These are phyloP conservation scores for Cossypha caffra DNA, from an alignment of 2,797 vertebrate species.

Conservation along the genomic window DNA sequence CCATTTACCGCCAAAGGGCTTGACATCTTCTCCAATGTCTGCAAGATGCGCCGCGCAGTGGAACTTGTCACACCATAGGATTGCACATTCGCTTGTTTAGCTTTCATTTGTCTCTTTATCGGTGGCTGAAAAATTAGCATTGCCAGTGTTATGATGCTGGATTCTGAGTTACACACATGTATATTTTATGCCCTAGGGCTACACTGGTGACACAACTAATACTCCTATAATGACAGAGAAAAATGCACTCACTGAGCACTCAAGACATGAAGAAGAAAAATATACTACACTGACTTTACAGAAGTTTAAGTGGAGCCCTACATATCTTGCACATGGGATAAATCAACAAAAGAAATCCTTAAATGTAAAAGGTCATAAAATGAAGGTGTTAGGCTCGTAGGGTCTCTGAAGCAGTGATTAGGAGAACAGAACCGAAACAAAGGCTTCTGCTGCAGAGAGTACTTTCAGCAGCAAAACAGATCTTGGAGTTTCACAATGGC, in stretches of 20 bases:
- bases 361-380: background rate
- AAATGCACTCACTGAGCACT: background rate
- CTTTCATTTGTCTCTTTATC: conserved; percentile 92
- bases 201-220: background rate
- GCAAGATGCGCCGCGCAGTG: conserved; percentile 92
- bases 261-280: background rate
- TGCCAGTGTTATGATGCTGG: background rate
- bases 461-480: background rate
- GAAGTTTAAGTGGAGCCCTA: background rate
- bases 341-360: background rate
- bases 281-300: background rate
- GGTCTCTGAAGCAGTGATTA: background rate
- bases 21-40: conserved; percentile 97
- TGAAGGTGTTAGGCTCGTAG: background rate
- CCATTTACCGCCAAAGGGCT: conserved; percentile 91
- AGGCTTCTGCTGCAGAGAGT: background rate
- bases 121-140: conserved; percentile 82
- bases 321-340: fast-evolving
- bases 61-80: conserved; percentile 94
- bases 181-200: background rate
- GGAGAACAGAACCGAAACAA: background rate
- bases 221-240: background rate
- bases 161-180: background rate
- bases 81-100: conserved; percentile 87
- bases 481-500: background rate